These are phyloP conservation scores for Pollenia amentaria DNA, from an alignment of 2,888 invertebrate species.

Conservation along the genomic window DNA sequence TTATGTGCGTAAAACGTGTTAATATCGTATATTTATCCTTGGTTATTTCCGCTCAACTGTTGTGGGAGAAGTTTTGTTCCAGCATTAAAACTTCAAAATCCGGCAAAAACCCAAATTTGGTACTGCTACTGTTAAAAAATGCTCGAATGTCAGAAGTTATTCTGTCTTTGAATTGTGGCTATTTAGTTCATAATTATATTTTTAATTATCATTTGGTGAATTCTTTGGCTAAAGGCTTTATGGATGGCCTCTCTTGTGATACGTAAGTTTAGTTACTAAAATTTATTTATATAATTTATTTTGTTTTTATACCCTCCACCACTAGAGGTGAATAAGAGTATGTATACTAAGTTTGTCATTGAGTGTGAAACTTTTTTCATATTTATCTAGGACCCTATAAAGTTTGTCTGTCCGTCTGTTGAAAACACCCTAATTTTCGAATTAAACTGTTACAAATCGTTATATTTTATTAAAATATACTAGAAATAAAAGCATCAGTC, in stretches of 20 bases:
- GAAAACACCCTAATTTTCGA: too few species aligned
- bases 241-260: slow-evolving; percentile 60
- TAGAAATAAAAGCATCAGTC: too few species aligned
- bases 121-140: slow-evolving; percentile 50
- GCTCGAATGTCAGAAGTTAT: slow-evolving; percentile 63
- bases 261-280: slow-evolving; percentile 57
- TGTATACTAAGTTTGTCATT: too few species aligned
- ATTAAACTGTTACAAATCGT: too few species aligned
- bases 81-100: background rate
- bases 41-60: slow-evolving; percentile 61
- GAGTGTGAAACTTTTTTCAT: too few species aligned
- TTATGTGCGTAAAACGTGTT: slow-evolving; percentile 48
- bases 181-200: slow-evolving; percentile 67
- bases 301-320: background rate
- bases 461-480: too few species aligned
- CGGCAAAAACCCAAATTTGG: background rate
- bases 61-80: slow-evolving; percentile 70
- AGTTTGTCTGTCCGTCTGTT: too few species aligned
- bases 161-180: slow-evolving; percentile 55
- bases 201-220: slow-evolving; percentile 61
- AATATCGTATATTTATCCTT: slow-evolving; percentile 63
- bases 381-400: too few species aligned
- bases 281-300: background rate
- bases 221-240: slow-evolving; percentile 63
- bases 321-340: too few species aligned